Evolutionary conservation across 2,797 vertebrate genomes (phyloP), one percentile per base, ranked within the genome.

Genomic region (Macropodus opercularis): DNA sequence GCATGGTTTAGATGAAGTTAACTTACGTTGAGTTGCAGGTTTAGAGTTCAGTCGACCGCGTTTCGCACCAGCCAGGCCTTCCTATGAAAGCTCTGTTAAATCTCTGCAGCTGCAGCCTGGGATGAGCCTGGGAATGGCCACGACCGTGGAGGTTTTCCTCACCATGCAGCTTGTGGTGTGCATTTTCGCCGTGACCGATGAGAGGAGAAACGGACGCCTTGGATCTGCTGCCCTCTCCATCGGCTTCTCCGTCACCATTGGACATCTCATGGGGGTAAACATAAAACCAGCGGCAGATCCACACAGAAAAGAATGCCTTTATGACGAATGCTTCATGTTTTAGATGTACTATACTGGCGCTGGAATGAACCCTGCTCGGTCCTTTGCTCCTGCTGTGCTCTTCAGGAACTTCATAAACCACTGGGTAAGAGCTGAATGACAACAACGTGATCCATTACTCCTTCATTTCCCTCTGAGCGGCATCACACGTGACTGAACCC

Each of bases 261-360:
- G 96, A 38, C 96, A 97, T 75, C 92, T 98, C 72, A 93, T 97
- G 72, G 96, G 96, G 94, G 96, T 98, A 93, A 94, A 90, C 8
- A 14, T 2, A 10, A 15, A 34, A 26, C 32, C 42, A 39, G 8
- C 8, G 4, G 17, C 19, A 65, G 6, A 36, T 19, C 35, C 19
- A 15, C 19, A 24, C 9, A 23, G 1, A 18, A 14, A 35, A 11
- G 17, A 26, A 11, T 13, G 11, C 22, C 14, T 17, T 47, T 4
- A 35, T 61, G 46, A 75, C 22, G 3, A 11, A 8, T 32, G 23
- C 56, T n/a, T 68, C 63, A 58, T 83, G 57, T 88, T 74, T 18
- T 84, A 97, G 95, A 94, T 98, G 79, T 93, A 95, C 85, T 97
- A 96, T 79, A 97, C 96, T 0, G 96, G 96, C 1, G 94, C 95